Evolutionary conservation across 1,140 invertebrate species (phyloP).

Genomic region (Heliconius eleuchia): DNA sequence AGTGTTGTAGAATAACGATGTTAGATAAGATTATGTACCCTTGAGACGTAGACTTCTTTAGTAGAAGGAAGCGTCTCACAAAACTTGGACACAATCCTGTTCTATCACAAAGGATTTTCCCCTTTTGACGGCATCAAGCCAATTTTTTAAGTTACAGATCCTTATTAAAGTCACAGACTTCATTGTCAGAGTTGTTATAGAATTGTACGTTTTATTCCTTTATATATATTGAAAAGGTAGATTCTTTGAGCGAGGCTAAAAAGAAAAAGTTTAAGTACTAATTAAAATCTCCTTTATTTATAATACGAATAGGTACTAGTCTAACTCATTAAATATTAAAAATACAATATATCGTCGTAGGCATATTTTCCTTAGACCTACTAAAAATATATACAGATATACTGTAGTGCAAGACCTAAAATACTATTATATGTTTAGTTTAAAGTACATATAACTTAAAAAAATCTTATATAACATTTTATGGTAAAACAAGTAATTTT

Average conservation of each 20-base stretch:
- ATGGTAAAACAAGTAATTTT: background rate
- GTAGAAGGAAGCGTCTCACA: conserved; percentile 47
- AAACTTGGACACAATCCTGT: conserved; percentile 57
- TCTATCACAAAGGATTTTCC: conserved; percentile 58
- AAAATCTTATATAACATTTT: no score
- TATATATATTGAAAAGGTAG: conserved; percentile 33
- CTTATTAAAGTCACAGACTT: conserved; percentile 52
- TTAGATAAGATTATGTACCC: conserved; percentile 46
- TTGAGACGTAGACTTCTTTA: conserved; percentile 44
- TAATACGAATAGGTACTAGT: conserved; percentile 14
- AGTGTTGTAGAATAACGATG: conserved; percentile 37
- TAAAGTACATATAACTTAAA: background rate
- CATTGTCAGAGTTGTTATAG: conserved; percentile 40
- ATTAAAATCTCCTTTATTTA: conserved; percentile 23
- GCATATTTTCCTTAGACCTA: no score
- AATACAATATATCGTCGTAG: background rate
- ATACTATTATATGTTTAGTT: background rate
- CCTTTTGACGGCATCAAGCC: conserved; percentile 55
- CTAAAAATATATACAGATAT: background rate
- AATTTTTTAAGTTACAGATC: conserved; percentile 56
- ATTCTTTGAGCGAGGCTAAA: conserved; percentile 24
- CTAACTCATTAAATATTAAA: background rate
- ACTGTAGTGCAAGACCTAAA: background rate
- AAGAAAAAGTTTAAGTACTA: conserved; percentile 30
- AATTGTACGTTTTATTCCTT: conserved; percentile 38